These are phyloP conservation scores for Lacerta agilis DNA, from an alignment of 2,797 vertebrate species.

Conservation along the genomic window DNA sequence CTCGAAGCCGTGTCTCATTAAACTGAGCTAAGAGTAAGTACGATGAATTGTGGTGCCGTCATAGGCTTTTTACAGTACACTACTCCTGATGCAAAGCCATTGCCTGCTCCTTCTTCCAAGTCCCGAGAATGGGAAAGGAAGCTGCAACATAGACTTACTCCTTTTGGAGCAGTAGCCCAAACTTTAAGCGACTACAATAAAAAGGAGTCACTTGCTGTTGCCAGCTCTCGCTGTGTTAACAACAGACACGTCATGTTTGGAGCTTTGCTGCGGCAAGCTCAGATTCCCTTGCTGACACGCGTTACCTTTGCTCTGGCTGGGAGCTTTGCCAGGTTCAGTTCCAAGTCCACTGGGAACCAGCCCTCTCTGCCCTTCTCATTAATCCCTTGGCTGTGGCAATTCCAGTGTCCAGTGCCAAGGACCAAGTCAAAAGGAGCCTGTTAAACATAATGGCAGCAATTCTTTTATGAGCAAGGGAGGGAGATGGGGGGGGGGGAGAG, in stretches of 20 bases:
- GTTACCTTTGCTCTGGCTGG: constrained; percentile 22
- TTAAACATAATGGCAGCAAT: constrained; percentile 45
- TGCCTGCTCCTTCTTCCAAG: not conserved
- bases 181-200: not conserved
- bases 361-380: constrained; percentile 57
- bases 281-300: constrained; percentile 25
- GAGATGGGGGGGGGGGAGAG: not conserved
- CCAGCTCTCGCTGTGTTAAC: constrained; percentile 37
- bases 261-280: constrained; percentile 49
- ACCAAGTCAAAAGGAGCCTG: constrained; percentile 48
- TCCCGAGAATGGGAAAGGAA: not conserved
- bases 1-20: not conserved
- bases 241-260: constrained; percentile 31
- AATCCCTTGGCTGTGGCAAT: constrained; percentile 63
- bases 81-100: constrained; percentile 6
- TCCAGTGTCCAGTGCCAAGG: constrained; percentile 49
- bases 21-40: not conserved
- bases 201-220: constrained; percentile 20
- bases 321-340: constrained; percentile 20
- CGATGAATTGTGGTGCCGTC: not conserved
- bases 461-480: constrained; percentile 36
- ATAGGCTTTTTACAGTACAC: not conserved
- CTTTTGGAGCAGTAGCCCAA: not conserved
- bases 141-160: not conserved
- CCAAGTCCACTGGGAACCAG: constrained; percentile 46